Percentiles rank a stretch among this genome's conserved stretches.
These are phyloP conservation scores for Ivindomyrus marchei DNA, from an alignment of 2,113 vertebrate species.

Conservation along the genomic window DNA sequence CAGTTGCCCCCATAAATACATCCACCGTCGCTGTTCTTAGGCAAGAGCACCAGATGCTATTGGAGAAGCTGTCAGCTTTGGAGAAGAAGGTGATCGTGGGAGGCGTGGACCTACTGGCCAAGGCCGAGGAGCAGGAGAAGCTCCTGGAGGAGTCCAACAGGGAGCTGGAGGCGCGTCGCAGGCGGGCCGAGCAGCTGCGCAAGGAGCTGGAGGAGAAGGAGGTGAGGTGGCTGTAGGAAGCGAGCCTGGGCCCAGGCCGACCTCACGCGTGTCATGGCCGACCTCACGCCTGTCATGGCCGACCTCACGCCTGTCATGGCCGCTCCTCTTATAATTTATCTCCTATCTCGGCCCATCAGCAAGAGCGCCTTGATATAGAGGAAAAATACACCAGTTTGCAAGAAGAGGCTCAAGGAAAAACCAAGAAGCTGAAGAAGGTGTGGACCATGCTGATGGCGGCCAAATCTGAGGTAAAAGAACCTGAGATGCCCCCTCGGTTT, in stretches of 20 bases:
- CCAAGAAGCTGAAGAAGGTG: constrained; percentile 97
- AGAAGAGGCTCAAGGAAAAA: constrained; percentile 96
- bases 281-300: neutral
- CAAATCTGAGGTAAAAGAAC: constrained; percentile 79
- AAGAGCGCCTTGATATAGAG: constrained; percentile 97
- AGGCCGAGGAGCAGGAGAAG: constrained; percentile 96
- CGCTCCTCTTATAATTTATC: neutral
- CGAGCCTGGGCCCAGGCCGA: no score
- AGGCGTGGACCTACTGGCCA: constrained; percentile 92
- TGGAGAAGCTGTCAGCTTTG: constrained; percentile 85
- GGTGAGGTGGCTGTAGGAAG: constrained; percentile 46
- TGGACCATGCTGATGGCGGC: constrained; percentile 99
- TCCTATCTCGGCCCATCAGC: constrained; percentile 54
- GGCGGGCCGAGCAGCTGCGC: constrained; percentile 86
- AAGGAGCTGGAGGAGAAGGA: constrained; percentile 95
- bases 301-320: neutral
- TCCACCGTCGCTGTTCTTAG: constrained; percentile 47
- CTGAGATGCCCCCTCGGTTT: neutral
- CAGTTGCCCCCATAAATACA: neutral
- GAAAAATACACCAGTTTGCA: constrained; percentile 97
- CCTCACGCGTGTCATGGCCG: no score
- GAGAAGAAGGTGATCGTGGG: constrained; percentile 98
- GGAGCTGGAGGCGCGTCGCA: constrained; percentile 87
- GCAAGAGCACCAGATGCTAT: constrained; percentile 86
- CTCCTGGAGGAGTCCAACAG: constrained; percentile 96